These are phyloP conservation scores for Eulithis prunata DNA, from an alignment of 2,888 invertebrate genomes.

Conservation along the genomic window DNA sequence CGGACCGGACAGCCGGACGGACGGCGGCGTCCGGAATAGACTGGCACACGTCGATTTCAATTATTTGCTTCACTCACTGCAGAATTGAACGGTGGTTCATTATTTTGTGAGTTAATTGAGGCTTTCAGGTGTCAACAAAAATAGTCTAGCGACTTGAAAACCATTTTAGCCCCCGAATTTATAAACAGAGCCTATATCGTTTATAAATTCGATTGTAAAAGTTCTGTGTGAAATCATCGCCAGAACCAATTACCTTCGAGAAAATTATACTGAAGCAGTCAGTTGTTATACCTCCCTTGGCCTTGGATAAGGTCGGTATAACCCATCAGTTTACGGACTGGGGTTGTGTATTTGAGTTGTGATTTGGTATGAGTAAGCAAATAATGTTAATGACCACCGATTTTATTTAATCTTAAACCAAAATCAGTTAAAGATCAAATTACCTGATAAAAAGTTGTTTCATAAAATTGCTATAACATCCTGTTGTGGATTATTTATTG, in stretches of 20 bases:
- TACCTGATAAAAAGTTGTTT: background rate
- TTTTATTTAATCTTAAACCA: conserved; percentile 10
- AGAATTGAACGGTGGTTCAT: conserved; percentile 27
- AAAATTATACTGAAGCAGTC: no score
- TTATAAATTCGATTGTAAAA: background rate
- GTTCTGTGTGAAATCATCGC: no score
- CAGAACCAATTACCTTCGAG: no score
- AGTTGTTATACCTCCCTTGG: no score
- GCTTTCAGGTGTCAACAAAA: conserved; percentile 3
- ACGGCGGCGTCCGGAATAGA: conserved; percentile 52
- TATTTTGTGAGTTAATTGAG: conserved; percentile 14
- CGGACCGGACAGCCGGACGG: conserved; percentile 45
- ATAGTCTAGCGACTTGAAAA: background rate
- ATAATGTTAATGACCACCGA: background rate
- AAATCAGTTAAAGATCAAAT: conserved; percentile 1
- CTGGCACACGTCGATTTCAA: conserved; percentile 44
- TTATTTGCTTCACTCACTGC: conserved; percentile 36
- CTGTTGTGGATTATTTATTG: conserved; percentile 1
- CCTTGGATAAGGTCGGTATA: no score
- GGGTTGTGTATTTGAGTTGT: no score
- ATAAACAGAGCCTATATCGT: no score
- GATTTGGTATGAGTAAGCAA: no score
- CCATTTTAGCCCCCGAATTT: no score
- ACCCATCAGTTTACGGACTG: no score
- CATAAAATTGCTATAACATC: conserved; percentile 6